A percentile compares a stretch with the other conserved stretches of the same genome.
These are phyloP conservation scores for Myotis yumanensis DNA, from an alignment of 2,113 vertebrate species.

Conservation along the genomic window DNA sequence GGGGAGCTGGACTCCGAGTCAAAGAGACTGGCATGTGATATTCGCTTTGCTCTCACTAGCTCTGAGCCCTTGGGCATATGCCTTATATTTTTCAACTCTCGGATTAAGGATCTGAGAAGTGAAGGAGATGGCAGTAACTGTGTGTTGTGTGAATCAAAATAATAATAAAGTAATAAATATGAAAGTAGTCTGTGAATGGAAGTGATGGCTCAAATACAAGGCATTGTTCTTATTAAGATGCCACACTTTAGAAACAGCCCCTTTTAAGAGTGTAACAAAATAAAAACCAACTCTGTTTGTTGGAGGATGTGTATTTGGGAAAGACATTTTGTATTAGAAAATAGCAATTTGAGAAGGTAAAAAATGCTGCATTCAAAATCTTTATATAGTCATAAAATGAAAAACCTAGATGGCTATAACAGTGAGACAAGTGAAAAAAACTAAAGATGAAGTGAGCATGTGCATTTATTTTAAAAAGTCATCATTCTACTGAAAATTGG, in stretches of 20 bases:
- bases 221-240: not conserved
- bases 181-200: not conserved
- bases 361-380: not conserved
- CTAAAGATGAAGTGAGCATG: constrained; percentile 51
- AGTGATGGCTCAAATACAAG: not conserved
- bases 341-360: not conserved
- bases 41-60: not conserved
- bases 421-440: constrained; percentile 54
- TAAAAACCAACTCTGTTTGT: not conserved
- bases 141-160: constrained; percentile 4
- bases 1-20: not conserved
- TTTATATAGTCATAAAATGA: constrained; percentile 62
- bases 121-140: not conserved
- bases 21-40: not conserved
- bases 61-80: not conserved
- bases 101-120: constrained; percentile 29
- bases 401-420: constrained; percentile 54
- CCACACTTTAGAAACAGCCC: not conserved
- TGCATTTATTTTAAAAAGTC: constrained; percentile 48
- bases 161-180: constrained; percentile 44
- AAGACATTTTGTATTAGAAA: not conserved
- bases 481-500: constrained; percentile 62
- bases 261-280: not conserved
- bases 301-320: not conserved
- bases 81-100: not conserved